Conservation (phyloP, 2,113 vertebrate species). For the Ceyx margarethae region DNA sequence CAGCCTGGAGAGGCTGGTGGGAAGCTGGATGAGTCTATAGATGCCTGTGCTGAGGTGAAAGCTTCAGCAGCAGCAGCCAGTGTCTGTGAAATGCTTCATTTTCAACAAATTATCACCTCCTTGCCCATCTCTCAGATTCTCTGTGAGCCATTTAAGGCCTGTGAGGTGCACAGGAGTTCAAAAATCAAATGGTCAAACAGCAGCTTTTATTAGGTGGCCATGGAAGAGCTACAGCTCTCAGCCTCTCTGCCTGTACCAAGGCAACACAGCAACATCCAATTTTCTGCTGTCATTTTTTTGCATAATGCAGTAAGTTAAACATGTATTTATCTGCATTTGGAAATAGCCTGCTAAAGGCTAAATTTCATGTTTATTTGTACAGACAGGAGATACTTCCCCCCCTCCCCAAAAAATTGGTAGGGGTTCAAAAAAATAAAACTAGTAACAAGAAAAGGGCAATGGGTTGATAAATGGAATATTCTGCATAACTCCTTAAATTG, state of each 20-base stretch:
- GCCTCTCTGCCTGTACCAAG: not conserved
- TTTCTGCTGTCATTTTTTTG: conserved; percentile 12
- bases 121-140: not conserved
- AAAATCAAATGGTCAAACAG: not conserved
- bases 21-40: not conserved
- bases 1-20: too few relatives aligned
- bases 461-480: conserved; percentile 6
- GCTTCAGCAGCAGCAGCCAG: not conserved
- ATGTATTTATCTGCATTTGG: not conserved
- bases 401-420: not conserved
- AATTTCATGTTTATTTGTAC: not conserved
- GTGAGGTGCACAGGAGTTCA: not conserved
- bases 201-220: not conserved
- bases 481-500: not conserved
- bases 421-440: conserved; percentile 26
- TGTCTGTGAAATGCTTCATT: not conserved
- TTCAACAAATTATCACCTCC: not conserved
- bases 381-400: conserved; percentile 3
- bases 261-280: not conserved
- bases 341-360: conserved; percentile 31
- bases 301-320: not conserved
- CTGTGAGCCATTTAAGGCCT: not conserved
- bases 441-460: conserved; percentile 18
- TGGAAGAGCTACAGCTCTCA: not conserved
- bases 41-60: not conserved